Percentiles rank a stretch among this genome's conserved stretches.
Conservation (phyloP, 2,797 vertebrate genomes). For the Tarsius wallacei region DNA sequence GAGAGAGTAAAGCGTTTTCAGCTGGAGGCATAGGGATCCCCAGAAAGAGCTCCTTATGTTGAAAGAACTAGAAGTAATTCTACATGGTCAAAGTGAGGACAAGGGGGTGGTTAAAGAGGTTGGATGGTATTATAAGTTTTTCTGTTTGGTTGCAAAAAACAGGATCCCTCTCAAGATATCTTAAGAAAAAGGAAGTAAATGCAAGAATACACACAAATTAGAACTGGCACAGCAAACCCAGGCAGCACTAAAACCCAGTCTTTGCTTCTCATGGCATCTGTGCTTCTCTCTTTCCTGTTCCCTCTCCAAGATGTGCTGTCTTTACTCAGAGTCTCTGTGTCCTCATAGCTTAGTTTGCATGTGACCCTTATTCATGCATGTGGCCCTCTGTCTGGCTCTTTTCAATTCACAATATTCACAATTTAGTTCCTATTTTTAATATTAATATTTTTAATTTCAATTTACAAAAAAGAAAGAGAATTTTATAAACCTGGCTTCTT, state of each 20-base stretch:
- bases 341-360: not conserved
- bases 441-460: not conserved
- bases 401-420: not conserved
- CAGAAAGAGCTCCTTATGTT: not conserved
- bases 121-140: not conserved
- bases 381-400: not conserved
- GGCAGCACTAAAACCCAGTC: not conserved
- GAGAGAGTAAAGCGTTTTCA: not conserved
- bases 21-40: not conserved
- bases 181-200: not conserved
- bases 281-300: not conserved
- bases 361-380: not conserved
- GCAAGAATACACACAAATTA: not conserved
- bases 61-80: not conserved
- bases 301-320: not conserved
- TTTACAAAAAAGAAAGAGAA: constrained; percentile 28
- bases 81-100: not conserved
- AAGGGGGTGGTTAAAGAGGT: not conserved
- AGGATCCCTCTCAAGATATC: not conserved
- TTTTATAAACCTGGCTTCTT: not conserved
- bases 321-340: not conserved
- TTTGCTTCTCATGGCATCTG: not conserved
- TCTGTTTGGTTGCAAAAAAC: not conserved
- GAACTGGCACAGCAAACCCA: not conserved
- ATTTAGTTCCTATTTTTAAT: not conserved